These are phyloP conservation scores for Hydrozoanthus tunicans DNA, from an alignment of 64 coral and sea anemone genomes.

Conservation along the genomic window DNA sequence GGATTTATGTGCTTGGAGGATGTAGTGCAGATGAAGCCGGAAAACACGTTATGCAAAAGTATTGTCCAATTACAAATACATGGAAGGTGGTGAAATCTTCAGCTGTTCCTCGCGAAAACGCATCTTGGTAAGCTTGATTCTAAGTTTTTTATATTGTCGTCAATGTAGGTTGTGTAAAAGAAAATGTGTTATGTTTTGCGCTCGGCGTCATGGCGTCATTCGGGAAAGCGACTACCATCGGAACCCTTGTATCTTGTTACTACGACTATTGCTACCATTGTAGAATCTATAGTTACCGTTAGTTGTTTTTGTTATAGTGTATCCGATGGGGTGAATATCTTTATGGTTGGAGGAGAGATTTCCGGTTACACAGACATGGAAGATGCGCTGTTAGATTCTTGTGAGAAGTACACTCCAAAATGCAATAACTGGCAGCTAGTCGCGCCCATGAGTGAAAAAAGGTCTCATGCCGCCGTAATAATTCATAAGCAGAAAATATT, in stretches of 20 bases:
- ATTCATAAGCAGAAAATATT: conserved; percentile 11
- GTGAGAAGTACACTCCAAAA: conserved; percentile 34
- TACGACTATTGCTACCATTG: neutral
- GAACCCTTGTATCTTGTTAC: no score
- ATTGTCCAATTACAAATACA: conserved; percentile 12
- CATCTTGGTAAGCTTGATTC: conserved; percentile 24
- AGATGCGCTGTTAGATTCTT: conserved; percentile 23
- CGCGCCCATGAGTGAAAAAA: neutral
- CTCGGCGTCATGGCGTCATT: no score
- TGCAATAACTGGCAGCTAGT: conserved; percentile 16
- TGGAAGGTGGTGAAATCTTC: neutral
- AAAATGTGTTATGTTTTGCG: neutral
- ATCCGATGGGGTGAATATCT: conserved; percentile 39
- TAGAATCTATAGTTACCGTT: conserved; percentile 1
- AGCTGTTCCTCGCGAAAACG: conserved; percentile 1
- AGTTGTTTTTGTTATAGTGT: conserved; percentile 13
- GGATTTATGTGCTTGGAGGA: conserved; percentile 17
- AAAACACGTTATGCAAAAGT: conserved; percentile 16
- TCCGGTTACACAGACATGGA: neutral
- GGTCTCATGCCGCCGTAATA: neutral
- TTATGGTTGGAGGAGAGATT: conserved; percentile 7
- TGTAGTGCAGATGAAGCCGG: neutral
- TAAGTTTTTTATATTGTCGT: neutral
- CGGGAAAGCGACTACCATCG: no score
- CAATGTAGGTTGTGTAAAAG: neutral